Evolutionary conservation across 2,113 vertebrate species (phyloP).

Genomic region (Dasyurus viverrinus): DNA sequence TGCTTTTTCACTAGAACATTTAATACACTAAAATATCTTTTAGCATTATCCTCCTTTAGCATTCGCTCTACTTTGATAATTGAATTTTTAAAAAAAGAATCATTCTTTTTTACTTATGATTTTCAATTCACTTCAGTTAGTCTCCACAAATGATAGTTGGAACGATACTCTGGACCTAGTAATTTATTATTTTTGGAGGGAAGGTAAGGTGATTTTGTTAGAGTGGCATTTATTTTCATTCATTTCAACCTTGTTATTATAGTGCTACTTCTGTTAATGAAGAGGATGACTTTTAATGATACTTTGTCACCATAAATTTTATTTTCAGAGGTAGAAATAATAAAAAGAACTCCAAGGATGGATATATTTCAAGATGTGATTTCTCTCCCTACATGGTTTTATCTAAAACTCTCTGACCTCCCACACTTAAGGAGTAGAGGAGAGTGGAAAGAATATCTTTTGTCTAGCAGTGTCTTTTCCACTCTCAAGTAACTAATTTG

Average conservation of each 20-base stretch:
- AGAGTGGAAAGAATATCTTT: neutral
- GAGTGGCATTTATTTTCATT: neutral
- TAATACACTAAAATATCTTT: neutral
- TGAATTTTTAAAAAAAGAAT: neutral
- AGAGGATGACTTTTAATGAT: neutral
- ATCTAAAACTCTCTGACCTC: neutral
- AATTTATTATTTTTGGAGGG: neutral
- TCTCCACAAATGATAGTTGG: neutral
- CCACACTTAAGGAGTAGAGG: neutral
- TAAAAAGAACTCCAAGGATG: neutral
- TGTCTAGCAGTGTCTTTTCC: neutral
- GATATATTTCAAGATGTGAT: neutral
- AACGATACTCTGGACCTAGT: neutral
- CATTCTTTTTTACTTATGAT: neutral
- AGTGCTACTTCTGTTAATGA: neutral
- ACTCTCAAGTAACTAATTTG: neutral
- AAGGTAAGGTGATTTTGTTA: neutral
- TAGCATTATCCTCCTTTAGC: neutral
- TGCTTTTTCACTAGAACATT: neutral
- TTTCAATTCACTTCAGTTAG: neutral
- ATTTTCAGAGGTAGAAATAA: neutral
- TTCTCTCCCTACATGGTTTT: neutral
- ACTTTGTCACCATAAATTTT: neutral
- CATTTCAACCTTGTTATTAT: neutral
- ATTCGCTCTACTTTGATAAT: neutral